Percentiles rank a stretch among this genome's conserved stretches.
Evolutionary conservation across 2,113 vertebrate genomes (phyloP).

Genomic region (Bos indicus): DNA sequence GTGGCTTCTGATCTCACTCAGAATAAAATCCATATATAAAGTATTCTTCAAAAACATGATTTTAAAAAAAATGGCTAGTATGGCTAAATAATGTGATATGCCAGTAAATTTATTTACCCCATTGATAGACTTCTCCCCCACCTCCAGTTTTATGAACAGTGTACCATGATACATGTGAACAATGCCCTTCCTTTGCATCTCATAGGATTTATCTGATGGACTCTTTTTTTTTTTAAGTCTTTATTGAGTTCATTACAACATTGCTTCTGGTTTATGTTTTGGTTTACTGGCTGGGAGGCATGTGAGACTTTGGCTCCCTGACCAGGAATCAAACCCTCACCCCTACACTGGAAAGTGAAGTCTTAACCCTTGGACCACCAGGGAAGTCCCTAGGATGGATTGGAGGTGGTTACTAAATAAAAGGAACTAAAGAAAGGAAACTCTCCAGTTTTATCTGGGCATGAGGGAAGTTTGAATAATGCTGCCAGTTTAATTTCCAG

Average conservation of each 20-base stretch:
- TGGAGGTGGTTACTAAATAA: neutral
- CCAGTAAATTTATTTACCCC: neutral
- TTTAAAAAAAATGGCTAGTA: neutral
- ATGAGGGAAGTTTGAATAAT: neutral
- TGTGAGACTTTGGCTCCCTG: neutral
- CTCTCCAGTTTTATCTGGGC: neutral
- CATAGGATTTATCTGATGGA: neutral
- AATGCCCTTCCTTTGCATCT: neutral
- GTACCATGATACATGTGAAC: neutral
- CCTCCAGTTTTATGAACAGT: neutral
- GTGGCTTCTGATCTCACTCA: neutral
- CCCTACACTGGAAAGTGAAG: neutral
- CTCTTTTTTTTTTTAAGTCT: neutral
- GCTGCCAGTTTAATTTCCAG: neutral
- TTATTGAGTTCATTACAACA: neutral
- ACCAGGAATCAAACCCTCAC: neutral
- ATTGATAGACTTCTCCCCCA: accelerated
- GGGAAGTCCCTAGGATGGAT: neutral
- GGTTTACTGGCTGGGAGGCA: neutral
- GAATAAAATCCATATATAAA: neutral
- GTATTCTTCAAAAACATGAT: neutral
- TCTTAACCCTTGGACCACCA: neutral
- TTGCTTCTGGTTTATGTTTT: neutral
- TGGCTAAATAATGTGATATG: neutral
- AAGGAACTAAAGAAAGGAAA: neutral